Evolutionary conservation across 2,113 vertebrate genomes (phyloP).

Genomic region (Ammospiza caudacuta): DNA sequence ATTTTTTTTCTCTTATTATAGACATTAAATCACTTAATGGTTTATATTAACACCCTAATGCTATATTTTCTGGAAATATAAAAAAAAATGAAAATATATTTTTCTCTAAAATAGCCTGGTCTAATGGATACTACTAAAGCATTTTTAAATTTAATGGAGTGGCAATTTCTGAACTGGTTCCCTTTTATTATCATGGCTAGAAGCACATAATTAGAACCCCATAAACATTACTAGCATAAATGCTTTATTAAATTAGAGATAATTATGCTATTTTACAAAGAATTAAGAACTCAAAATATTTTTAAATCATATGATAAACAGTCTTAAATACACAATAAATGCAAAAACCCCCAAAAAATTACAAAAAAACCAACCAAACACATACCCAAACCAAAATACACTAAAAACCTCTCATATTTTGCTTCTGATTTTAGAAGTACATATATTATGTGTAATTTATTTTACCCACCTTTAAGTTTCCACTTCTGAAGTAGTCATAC

Average conservation of each 20-base stretch:
- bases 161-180: background rate
- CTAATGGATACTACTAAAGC: background rate
- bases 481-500: background rate
- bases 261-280: background rate
- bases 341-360: rapidly evolving
- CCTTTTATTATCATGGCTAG: background rate
- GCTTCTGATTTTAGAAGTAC: background rate
- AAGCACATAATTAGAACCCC: background rate
- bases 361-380: background rate
- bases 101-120: background rate
- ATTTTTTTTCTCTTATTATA: background rate
- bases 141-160: background rate
- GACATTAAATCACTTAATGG: background rate
- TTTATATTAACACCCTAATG: background rate
- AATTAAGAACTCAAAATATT: background rate
- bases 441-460: background rate
- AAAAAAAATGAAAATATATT: background rate
- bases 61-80: background rate
- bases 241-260: background rate
- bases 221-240: background rate
- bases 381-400: background rate
- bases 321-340: background rate
- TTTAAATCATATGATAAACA: background rate
- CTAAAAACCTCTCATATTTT: rapidly evolving
- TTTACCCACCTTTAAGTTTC: background rate